phyloP scores from a whole-genome alignment of 2,113 vertebrate genomes.

The Ia io region DNA sequence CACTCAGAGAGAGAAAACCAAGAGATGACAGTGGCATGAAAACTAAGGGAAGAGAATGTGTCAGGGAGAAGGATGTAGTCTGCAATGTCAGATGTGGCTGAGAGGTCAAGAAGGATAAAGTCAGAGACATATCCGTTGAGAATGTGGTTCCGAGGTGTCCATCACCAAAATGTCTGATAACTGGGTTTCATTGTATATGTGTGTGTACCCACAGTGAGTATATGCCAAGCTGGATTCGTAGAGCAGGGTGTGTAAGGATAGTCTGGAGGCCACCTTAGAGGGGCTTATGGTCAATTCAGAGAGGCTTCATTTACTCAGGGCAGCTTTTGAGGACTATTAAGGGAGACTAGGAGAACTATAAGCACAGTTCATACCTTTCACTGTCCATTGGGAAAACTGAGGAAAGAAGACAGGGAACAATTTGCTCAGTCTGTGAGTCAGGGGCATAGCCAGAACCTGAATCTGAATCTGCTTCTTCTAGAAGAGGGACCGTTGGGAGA shows the following conservation, averaged over 20 bases:
- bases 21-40: neutral
- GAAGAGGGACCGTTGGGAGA: neutral
- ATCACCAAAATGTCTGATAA: neutral
- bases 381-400: neutral
- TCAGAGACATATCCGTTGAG: neutral
- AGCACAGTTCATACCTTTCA: neutral
- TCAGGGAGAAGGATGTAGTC: neutral
- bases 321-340: neutral
- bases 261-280: neutral
- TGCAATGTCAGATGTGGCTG: neutral
- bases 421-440: neutral
- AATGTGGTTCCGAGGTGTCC: neutral
- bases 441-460: neutral
- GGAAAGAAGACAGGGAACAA: neutral
- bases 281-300: neutral
- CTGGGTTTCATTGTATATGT: neutral
- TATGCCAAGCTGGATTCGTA: neutral
- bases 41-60: neutral
- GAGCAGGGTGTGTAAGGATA: neutral
- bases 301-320: neutral
- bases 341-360: neutral
- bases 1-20: neutral
- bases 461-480: slow-evolving; percentile 21
- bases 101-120: neutral
- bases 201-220: neutral